A percentile compares a stretch with the other conserved stretches of the same genome.
These are phyloP conservation scores for Mercenaria mercenaria DNA, from an alignment of 1,140 invertebrate species.

Conservation along the genomic window DNA sequence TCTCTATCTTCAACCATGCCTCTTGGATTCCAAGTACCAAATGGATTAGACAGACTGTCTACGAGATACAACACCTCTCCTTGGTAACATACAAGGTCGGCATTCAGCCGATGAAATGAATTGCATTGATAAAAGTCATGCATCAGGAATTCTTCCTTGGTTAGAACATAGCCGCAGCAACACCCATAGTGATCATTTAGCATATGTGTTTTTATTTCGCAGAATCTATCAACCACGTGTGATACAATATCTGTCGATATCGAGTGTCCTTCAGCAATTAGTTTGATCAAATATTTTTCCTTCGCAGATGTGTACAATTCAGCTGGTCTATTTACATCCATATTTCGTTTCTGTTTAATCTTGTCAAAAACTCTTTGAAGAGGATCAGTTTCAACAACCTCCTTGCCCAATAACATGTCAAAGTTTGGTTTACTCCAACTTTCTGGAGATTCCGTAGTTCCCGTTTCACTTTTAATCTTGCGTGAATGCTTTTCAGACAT, in stretches of 20 bases:
- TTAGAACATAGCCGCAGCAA: neutral
- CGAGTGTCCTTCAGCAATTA: neutral
- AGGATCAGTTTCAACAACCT: neutral
- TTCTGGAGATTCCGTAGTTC: no score
- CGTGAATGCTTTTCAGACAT: no score
- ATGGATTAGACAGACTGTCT: neutral
- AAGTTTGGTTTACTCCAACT: no score
- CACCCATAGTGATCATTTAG: neutral
- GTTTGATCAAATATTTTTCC: neutral
- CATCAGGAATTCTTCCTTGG: neutral
- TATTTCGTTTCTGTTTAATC: neutral
- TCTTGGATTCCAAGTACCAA: neutral
- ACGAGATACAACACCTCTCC: neutral
- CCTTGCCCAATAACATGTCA: no score
- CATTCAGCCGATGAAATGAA: neutral
- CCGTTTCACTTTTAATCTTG: no score
- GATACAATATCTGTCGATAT: neutral
- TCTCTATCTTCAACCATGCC: neutral
- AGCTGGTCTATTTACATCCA: neutral
- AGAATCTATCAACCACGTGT: neutral
- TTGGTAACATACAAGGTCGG: neutral
- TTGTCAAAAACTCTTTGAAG: neutral
- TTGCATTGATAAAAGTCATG: neutral
- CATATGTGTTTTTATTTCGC: neutral
- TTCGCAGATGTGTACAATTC: neutral